Evolutionary conservation across 2,113 vertebrate genomes (phyloP).

Genomic region (Sinocyclocheilus anshuiensis): DNA sequence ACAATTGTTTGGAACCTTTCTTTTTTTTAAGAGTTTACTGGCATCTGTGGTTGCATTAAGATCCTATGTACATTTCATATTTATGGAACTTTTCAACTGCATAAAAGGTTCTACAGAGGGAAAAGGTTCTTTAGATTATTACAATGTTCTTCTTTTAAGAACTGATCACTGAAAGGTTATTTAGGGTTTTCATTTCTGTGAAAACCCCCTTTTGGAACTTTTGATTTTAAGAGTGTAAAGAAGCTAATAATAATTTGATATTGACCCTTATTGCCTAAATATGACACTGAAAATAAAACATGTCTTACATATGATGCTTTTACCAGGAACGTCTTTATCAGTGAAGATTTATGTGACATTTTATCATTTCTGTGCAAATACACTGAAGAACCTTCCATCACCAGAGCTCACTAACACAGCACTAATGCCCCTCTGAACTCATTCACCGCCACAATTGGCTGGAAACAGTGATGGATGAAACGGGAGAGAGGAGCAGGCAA

Average conservation of each 20-base stretch:
- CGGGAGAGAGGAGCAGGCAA: constrained; percentile 77
- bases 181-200: neutral
- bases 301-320: neutral
- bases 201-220: neutral
- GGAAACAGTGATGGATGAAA: constrained; percentile 91
- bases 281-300: neutral
- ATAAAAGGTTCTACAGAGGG: too few species aligned
- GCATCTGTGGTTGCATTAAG: too few species aligned
- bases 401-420: constrained; percentile 49
- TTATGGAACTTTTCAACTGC: neutral
- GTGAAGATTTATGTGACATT: neutral
- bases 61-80: too few species aligned
- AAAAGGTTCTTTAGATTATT: too few species aligned
- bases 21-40: too few species aligned
- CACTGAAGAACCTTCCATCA: constrained; percentile 29
- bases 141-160: too few species aligned
- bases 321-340: neutral
- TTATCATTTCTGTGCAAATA: neutral
- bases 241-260: neutral
- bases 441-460: constrained; percentile 84
- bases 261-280: neutral
- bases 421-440: constrained; percentile 66
- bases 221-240: neutral
- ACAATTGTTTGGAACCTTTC: too few species aligned
- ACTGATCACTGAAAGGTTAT: too few species aligned